Conservation (phyloP, 2,888 invertebrate genomes). For the Helicoverpa assulta region DNA sequence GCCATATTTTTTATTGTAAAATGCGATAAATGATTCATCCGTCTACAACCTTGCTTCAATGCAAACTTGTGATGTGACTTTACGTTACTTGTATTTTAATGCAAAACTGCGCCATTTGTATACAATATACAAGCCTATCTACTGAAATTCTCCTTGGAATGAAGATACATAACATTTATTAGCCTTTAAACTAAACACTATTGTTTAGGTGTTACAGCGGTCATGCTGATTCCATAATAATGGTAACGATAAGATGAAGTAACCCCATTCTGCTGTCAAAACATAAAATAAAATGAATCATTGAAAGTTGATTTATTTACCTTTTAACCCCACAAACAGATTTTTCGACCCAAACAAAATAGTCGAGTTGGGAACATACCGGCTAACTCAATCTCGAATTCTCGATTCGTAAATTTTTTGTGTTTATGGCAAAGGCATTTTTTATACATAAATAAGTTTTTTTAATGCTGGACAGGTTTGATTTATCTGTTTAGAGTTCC, state of each 20-base stretch:
- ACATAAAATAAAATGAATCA: not conserved
- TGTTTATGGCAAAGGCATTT: constrained; percentile 15
- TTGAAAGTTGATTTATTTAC: not conserved
- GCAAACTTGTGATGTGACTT: constrained; percentile 62
- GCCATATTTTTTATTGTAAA: constrained; percentile 22
- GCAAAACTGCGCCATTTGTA: constrained; percentile 64
- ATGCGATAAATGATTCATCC: constrained; percentile 56
- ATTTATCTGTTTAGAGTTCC: constrained; percentile 5
- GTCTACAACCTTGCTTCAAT: constrained; percentile 58
- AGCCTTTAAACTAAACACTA: constrained; percentile 36
- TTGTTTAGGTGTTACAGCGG: constrained; percentile 14
- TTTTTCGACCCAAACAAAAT: not conserved
- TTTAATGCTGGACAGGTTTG: constrained; percentile 21
- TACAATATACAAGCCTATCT: constrained; percentile 44
- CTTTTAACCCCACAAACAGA: not conserved
- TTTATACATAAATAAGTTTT: constrained; percentile 5
- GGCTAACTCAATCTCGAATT: constrained; percentile 8
- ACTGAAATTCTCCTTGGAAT: constrained; percentile 66
- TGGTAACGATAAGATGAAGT: not conserved
- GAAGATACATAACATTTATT: constrained; percentile 28
- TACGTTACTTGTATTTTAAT: constrained; percentile 68
- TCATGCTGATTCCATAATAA: constrained; percentile 11
- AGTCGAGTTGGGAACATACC: constrained; percentile 23
- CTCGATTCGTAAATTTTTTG: constrained; percentile 23
- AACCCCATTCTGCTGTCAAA: not conserved